Evolutionary conservation across 1,140 invertebrate species (phyloP).

Genomic region (Procambarus clarkii): DNA sequence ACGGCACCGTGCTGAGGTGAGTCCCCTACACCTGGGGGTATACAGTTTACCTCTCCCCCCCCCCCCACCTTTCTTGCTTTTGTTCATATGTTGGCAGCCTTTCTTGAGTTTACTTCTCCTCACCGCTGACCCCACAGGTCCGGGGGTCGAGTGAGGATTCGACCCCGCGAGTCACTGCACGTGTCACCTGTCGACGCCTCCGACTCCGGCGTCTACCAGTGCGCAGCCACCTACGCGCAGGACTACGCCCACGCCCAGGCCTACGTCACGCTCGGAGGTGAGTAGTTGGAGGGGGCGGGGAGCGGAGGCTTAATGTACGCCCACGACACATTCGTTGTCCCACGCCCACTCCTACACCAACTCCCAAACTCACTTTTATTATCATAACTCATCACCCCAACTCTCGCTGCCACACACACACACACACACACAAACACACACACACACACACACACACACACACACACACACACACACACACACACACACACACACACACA

Average conservation of each 20-base stretch:
- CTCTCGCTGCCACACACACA: not conserved
- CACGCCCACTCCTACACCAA: not conserved
- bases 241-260: constrained; percentile 86
- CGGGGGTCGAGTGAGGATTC: constrained; percentile 36
- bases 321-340: no score
- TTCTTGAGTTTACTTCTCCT: no score
- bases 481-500: not conserved
- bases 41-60: no score
- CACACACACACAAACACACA: not conserved
- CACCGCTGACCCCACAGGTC: not conserved
- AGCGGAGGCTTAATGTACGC: no score
- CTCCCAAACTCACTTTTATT: not conserved
- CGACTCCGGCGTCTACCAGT: constrained; percentile 93
- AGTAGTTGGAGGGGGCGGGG: not conserved
- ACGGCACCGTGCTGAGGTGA: constrained; percentile 25
- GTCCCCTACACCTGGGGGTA: no score
- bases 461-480: not conserved
- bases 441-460: not conserved
- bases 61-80: no score
- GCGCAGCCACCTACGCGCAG: constrained; percentile 89
- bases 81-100: no score
- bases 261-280: constrained; percentile 44
- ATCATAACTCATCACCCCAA: not conserved
- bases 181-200: constrained; percentile 38
- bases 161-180: constrained; percentile 42